phyloP scores from a whole-genome alignment of 1,140 invertebrate genomes.

The Zophobas atratus region DNA sequence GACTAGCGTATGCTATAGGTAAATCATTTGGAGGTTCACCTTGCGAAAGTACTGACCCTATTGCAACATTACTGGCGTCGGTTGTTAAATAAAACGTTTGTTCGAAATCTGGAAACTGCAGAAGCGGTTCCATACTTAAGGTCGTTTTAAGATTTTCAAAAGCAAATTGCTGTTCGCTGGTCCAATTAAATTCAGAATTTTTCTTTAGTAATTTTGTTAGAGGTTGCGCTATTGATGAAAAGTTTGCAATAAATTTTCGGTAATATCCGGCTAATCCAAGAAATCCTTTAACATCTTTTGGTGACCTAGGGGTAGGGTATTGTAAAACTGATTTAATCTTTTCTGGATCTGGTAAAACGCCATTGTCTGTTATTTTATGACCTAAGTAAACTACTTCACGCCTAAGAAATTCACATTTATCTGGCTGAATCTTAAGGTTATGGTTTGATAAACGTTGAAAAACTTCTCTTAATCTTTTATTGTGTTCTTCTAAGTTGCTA shows the following conservation, averaged over 20 bases:
- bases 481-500: too few species aligned
- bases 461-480: too few species aligned
- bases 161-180: too few species aligned
- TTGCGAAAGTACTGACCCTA: conserved; percentile 70
- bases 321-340: too few species aligned
- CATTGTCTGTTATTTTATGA: too few species aligned
- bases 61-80: conserved; percentile 61
- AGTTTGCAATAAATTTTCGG: not conserved
- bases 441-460: too few species aligned
- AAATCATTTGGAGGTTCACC: conserved; percentile 45
- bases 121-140: conserved; percentile 8
- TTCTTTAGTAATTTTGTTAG: conserved; percentile 55
- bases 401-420: conserved; percentile 60
- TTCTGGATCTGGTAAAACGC: too few species aligned
- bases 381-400: too few species aligned
- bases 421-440: conserved; percentile 56
- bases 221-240: conserved; percentile 63
- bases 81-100: conserved; percentile 44
- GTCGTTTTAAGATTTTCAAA: conserved; percentile 54
- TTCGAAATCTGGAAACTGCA: conserved; percentile 57
- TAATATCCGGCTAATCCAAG: conserved; percentile 61
- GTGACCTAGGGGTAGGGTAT: conserved; percentile 58
- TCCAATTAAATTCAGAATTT: too few species aligned
- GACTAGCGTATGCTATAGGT: not conserved
- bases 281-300: conserved; percentile 67